Evolutionary conservation across 2,888 invertebrate species (phyloP).

Genomic region (Drosophila monieri): DNA sequence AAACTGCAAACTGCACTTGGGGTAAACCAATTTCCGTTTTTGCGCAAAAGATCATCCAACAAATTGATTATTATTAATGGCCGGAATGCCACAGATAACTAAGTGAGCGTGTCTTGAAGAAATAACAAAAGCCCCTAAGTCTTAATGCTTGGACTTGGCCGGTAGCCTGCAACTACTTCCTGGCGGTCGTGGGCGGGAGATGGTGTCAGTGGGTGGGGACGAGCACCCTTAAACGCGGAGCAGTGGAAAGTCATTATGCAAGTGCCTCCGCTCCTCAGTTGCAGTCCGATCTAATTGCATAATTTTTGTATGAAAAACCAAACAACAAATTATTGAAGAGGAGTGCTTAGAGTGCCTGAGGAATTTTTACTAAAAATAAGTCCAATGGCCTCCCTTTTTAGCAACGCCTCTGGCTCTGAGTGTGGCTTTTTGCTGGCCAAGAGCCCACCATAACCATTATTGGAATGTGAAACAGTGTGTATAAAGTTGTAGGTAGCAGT

Average conservation of each 20-base stretch:
- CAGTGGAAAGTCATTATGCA: conserved; percentile 52
- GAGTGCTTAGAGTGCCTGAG: neutral
- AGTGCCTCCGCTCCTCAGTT: conserved; percentile 18
- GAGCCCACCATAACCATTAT: neutral
- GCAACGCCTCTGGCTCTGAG: neutral
- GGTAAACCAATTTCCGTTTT: conserved; percentile 67
- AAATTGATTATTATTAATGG: conserved; percentile 52
- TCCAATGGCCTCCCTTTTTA: neutral
- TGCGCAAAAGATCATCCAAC: conserved; percentile 40
- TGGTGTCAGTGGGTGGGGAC: conserved; percentile 4
- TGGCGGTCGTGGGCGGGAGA: conserved; percentile 37
- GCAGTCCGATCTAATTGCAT: conserved; percentile 36
- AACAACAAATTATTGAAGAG: conserved; percentile 14
- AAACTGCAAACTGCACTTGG: conserved; percentile 38
- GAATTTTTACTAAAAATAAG: neutral
- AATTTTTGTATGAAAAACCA: conserved; percentile 36
- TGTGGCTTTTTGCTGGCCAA: neutral
- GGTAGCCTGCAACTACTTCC: conserved; percentile 46
- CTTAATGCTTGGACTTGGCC: neutral
- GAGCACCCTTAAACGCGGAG: conserved; percentile 6
- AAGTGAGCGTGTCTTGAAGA: conserved; percentile 63
- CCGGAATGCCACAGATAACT: conserved; percentile 49
- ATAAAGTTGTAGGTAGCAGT: conserved; percentile 5
- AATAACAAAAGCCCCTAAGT: conserved; percentile 47
- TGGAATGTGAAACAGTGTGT: conserved; percentile 2